phyloP scores from a whole-genome alignment of 2,113 vertebrate species.

The Petrocephalus zakoni region DNA sequence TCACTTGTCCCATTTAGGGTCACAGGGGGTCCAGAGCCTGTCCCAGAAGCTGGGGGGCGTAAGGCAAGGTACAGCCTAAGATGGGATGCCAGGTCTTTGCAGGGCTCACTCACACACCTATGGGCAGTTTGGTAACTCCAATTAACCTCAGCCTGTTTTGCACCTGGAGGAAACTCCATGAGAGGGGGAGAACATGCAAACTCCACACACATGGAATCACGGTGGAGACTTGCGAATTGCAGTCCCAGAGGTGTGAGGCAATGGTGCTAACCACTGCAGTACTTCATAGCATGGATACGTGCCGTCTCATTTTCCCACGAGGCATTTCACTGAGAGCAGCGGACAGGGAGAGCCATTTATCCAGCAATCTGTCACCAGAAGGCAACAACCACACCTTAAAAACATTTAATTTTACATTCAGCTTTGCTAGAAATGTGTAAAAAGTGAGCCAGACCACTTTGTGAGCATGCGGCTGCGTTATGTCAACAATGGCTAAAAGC shows the following conservation, averaged over 20 bases:
- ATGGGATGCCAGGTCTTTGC: background rate
- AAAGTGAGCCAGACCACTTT: background rate
- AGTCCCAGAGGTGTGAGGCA: background rate
- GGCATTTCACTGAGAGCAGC: background rate
- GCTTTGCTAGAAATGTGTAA: background rate
- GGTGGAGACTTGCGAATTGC: background rate
- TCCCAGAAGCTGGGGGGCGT: background rate
- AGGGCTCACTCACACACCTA: too few relatives aligned
- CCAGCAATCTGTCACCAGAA: background rate
- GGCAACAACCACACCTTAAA: background rate
- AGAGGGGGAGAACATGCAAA: background rate
- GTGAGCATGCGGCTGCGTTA: background rate
- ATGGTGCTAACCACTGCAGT: background rate
- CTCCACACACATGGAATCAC: background rate
- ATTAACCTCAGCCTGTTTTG: background rate
- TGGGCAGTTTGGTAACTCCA: background rate
- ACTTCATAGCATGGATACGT: rapidly evolving
- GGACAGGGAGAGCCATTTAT: background rate
- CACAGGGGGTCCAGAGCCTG: background rate
- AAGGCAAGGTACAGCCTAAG: background rate
- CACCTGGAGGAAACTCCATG: background rate
- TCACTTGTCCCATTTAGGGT: background rate
- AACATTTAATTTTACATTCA: background rate
- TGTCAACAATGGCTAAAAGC: background rate
- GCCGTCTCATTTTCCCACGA: background rate